These are phyloP conservation scores for Romanomermis culicivorax DNA, from an alignment of 2,888 invertebrate species.

Conservation along the genomic window DNA sequence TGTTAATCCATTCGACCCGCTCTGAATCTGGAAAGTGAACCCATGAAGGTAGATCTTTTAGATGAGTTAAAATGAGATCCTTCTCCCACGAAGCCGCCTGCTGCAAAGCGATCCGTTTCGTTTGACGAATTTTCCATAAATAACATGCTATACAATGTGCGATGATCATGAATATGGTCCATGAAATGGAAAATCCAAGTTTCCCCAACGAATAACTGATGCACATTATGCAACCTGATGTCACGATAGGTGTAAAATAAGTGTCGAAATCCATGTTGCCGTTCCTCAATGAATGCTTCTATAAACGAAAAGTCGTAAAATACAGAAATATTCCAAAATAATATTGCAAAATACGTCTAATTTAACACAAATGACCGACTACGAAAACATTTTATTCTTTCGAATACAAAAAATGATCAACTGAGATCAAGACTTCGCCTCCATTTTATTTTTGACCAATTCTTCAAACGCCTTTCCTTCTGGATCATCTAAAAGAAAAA, in stretches of 20 bases:
- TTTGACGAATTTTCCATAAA: constrained; percentile 23
- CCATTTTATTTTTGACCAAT: too few relatives aligned
- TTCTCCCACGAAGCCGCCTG: constrained; percentile 19
- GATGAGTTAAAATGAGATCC: constrained; percentile 12
- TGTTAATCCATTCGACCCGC: constrained; percentile 29
- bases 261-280: background rate
- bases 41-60: background rate
- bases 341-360: too few relatives aligned
- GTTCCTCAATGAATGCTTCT: too few relatives aligned
- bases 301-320: too few relatives aligned
- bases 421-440: too few relatives aligned
- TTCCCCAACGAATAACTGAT: constrained; percentile 15
- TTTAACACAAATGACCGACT: too few relatives aligned
- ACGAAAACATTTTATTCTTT: too few relatives aligned
- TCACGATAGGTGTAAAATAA: background rate
- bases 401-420: too few relatives aligned
- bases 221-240: constrained; percentile 12
- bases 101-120: constrained; percentile 15
- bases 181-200: constrained; percentile 17
- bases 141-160: constrained; percentile 21
- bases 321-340: too few relatives aligned
- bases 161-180: constrained; percentile 19
- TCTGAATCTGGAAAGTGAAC: constrained; percentile 28
- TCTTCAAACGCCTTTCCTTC: too few relatives aligned
- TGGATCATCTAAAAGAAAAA: too few relatives aligned